Conservation (phyloP, 2,888 invertebrate species). For the Apodemia zela region DNA sequence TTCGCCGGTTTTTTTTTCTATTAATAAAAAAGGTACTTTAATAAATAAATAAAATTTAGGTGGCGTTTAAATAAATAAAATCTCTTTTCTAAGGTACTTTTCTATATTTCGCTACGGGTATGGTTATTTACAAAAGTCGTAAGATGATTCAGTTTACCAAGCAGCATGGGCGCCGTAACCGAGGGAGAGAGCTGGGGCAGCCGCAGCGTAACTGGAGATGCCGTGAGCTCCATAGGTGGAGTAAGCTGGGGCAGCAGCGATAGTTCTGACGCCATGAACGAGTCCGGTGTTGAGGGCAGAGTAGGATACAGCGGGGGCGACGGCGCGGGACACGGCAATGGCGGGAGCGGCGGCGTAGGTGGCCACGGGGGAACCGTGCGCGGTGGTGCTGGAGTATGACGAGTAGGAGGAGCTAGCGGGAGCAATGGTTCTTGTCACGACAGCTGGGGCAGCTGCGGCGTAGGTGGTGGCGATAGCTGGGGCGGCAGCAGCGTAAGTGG, state of each 20-base stretch:
- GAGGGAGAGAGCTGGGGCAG: constrained; percentile 82
- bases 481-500: constrained; percentile 37
- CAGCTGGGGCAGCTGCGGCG: constrained; percentile 48
- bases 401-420: constrained; percentile 36
- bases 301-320: constrained; percentile 76
- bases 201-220: constrained; percentile 48
- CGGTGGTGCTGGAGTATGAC: constrained; percentile 37
- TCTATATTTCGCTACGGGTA: constrained; percentile 6
- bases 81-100: not conserved
- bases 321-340: constrained; percentile 62
- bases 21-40: no score
- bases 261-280: constrained; percentile 68
- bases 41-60: no score
- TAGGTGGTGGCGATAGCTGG: constrained; percentile 34
- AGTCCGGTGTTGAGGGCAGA: constrained; percentile 77
- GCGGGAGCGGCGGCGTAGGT: constrained; percentile 36
- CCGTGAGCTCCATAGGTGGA: constrained; percentile 41
- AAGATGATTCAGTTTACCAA: constrained; percentile 14
- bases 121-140: not conserved
- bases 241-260: constrained; percentile 56
- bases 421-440: constrained; percentile 37
- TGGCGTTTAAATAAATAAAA: no score
- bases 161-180: constrained; percentile 1
- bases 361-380: constrained; percentile 31
- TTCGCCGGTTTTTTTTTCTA: no score